phyloP scores from a whole-genome alignment of 2,113 vertebrate genomes.

The Cyprinodon tularosa region DNA sequence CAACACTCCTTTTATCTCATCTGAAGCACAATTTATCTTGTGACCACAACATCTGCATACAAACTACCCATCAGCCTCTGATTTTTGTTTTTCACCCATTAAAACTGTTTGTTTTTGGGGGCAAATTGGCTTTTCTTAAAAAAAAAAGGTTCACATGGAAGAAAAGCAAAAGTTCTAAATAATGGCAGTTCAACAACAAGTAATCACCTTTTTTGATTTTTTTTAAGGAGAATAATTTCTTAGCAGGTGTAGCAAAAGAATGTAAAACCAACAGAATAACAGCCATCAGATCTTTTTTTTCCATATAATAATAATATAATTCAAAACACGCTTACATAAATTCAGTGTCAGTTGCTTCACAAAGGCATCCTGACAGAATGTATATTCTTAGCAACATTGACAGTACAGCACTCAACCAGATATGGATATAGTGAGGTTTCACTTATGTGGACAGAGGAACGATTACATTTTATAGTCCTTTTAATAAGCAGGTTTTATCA shows the following conservation, averaged over 20 bases:
- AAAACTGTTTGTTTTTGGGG: not conserved
- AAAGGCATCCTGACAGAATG: no score
- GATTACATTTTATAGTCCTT: no score
- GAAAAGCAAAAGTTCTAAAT: not conserved
- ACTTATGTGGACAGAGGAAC: no score
- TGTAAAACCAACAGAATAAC: not conserved
- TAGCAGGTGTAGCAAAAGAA: not conserved
- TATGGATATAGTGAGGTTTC: no score
- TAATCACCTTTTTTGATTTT: not conserved
- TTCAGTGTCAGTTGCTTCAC: no score
- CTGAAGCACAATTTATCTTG: conserved; percentile 11
- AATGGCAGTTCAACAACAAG: not conserved
- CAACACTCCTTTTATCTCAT: conserved; percentile 5
- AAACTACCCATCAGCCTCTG: not conserved
- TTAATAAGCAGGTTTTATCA: no score
- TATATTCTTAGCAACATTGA: no score
- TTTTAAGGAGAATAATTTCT: not conserved
- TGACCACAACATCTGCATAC: conserved; percentile 4
- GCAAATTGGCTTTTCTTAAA: not conserved
- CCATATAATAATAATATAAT: no score
- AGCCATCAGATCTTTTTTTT: no score
- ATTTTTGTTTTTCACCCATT: conserved; percentile 1
- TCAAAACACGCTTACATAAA: no score
- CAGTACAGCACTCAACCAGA: no score
- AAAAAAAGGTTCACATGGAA: not conserved